Base-by-base conservation (phyloP, 2,797 vertebrate genomes). In the Phoeniculus purpureus region DNA sequence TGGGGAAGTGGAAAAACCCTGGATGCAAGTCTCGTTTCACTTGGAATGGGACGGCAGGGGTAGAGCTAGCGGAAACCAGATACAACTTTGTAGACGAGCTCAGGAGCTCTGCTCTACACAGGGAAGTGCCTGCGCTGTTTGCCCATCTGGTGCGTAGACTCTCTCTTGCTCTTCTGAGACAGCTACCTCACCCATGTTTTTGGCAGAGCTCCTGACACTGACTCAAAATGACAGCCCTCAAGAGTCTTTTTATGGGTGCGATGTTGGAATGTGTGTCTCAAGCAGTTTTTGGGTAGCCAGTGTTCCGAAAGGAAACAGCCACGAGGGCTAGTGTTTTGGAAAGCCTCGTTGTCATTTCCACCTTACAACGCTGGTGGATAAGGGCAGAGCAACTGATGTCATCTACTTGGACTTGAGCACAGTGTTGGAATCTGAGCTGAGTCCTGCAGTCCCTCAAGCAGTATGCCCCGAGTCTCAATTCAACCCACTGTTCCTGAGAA, bases 171-270 rank as follows among this genome's bases (percentile, higher is more conserved):
- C 92, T 94, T 90, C 85, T 73, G 82, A 94, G 55, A 75, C 66
- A 93, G 75, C 65, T 89, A 79, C 60, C 85, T 96, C 68, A 77
- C 77, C 27, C 10, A 6, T 52, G 59, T 48, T 89, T 94, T 92
- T 91, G 89, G 93, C 93, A 85, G 40, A 68, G 10, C 40, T 94
- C 45, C 90, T 94, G 86, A 90, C 82, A 87, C 90, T 90, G 90
- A 90, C 79, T 95, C 89, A 89, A 95, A 87, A 85, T 67, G 76
- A 85, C 56, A 93, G 90, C 52, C 89, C 81, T 81, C 70, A 96
- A 90, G 73, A 78, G 56, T 76, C 52, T 72, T 58, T 83, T 80
- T 23, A 32, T 89, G 80, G 66, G 26, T 64, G 73, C 0, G 0
- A 81, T 34, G 14, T 23, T 94, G 87, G 87, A 93, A 79, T 1